Percentiles rank a stretch among this genome's conserved stretches.
These are phyloP conservation scores for Aselliscus stoliczkanus DNA, from an alignment of 2,797 vertebrate species.

Conservation along the genomic window DNA sequence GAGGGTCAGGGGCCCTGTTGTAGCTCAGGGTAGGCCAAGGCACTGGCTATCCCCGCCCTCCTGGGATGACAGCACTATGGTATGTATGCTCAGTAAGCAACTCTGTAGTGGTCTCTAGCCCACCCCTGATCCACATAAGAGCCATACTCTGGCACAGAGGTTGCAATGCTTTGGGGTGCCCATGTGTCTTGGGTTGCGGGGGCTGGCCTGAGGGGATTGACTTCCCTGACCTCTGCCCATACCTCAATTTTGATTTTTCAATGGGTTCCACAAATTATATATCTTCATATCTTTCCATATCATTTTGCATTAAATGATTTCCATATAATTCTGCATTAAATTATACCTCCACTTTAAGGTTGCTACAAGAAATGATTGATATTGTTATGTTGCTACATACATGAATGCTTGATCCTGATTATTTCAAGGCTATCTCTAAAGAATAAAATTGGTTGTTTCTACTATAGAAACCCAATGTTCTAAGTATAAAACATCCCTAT, in stretches of 20 bases:
- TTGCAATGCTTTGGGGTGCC: not conserved
- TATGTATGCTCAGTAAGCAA: not conserved
- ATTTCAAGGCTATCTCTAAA: not conserved
- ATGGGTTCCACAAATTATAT: not conserved
- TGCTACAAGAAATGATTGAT: not conserved
- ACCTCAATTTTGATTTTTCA: not conserved
- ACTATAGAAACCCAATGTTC: constrained; percentile 5
- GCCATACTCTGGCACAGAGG: not conserved
- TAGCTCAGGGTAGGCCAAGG: not conserved
- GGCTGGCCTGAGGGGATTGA: not conserved
- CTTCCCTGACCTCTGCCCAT: not conserved
- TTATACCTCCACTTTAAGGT: not conserved
- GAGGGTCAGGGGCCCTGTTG: not conserved
- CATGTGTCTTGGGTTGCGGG: too few species aligned
- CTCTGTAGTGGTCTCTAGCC: not conserved
- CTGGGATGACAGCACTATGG: not conserved
- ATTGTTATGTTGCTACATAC: not conserved
- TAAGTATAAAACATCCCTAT: not conserved
- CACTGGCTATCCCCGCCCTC: not conserved
- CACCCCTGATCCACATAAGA: not conserved
- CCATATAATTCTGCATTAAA: not conserved
- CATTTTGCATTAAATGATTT: not conserved
- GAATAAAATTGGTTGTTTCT: not conserved
- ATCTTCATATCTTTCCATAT: not conserved
- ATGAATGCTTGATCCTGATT: not conserved